Base-by-base conservation (phyloP, 2,888 invertebrate genomes). In the Drosophila niveifrons region DNA sequence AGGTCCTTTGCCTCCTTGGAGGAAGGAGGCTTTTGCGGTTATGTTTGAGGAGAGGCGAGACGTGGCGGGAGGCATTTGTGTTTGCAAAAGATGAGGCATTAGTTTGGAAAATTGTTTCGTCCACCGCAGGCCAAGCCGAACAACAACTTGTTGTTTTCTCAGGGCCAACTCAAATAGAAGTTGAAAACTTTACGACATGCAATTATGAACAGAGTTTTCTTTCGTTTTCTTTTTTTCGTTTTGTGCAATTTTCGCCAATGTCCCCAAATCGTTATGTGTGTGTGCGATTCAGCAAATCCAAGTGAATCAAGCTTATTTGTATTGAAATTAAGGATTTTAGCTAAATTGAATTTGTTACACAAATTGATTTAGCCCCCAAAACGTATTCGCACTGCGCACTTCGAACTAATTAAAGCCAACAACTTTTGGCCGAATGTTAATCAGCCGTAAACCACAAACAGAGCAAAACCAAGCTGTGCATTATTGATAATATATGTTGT, bases 21-120 rank as follows among this genome's bases (percentile, higher is more conserved):
- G 11, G 36, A 10, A 18, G 34, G 13, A 47, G n/a, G 36, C 36
- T 36, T 11, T 44, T 34, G 56, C 9, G 46, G 18, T 36, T 47
- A 34, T 9, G 46, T 46, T 34, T 55, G 29, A 31, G 15, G 6
- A 29, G 71, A 10, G 31, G 9, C 18, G 3, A 10, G 9, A 10
- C 31, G 10, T 10, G 31, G 41, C 29, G 29, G 43, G 13, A 13
- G 55, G 39, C 2, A n/a, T 2, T 6, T 11, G 36, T 11, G 67
- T 58, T 23, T 23, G 47, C 39, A 3, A 52, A 44, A 55, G 56
- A 28, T 48, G 51, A 44, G 64, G 75, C 57, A 89, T 87, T 79
- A 88, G 83, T 88, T 83, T 75, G 83, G 89, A 88, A 83, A 83
- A 83, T 83, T 83, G 83, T 83, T 88, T 74, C 73, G 87, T 56